phyloP scores from a whole-genome alignment of 2,797 vertebrate genomes.

The Dendrocincla fuliginosa region DNA sequence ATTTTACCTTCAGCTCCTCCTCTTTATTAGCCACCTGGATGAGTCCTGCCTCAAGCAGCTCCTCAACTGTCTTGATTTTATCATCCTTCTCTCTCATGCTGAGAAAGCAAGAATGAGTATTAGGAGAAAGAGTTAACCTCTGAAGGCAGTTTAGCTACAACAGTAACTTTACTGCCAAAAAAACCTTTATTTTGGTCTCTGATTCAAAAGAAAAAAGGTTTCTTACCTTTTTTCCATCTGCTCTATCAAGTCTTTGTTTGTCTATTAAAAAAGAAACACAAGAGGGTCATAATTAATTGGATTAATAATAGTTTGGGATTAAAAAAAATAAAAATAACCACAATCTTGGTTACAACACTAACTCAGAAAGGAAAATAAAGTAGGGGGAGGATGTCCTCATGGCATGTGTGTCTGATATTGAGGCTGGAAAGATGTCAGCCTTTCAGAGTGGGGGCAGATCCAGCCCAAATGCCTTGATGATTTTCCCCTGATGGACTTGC shows the following conservation, averaged over 20 bases:
- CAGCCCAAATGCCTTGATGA: neutral
- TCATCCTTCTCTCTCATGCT: constrained; percentile 92
- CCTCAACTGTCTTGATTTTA: constrained; percentile 92
- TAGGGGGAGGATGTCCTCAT: rapidly evolving
- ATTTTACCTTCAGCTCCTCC: constrained; percentile 88
- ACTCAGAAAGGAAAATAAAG: neutral
- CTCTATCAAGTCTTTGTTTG: constrained; percentile 77
- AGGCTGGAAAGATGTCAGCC: neutral
- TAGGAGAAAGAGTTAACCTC: neutral
- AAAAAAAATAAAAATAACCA: neutral
- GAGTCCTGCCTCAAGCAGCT: constrained; percentile 89
- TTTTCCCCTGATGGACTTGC: neutral
- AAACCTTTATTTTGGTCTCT: neutral
- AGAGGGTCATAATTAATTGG: neutral
- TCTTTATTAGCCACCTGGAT: constrained; percentile 97
- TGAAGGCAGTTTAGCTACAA: neutral
- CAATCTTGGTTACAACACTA: neutral
- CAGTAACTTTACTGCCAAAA: neutral
- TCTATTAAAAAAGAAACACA: too few species aligned
- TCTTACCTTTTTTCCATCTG: constrained; percentile 82
- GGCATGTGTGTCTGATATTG: rapidly evolving
- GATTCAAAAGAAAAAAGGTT: neutral
- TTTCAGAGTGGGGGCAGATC: neutral
- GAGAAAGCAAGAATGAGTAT: neutral
- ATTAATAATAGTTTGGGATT: neutral